Conservation (phyloP, 2,888 invertebrate species). For the Lottia gigantea region DNA sequence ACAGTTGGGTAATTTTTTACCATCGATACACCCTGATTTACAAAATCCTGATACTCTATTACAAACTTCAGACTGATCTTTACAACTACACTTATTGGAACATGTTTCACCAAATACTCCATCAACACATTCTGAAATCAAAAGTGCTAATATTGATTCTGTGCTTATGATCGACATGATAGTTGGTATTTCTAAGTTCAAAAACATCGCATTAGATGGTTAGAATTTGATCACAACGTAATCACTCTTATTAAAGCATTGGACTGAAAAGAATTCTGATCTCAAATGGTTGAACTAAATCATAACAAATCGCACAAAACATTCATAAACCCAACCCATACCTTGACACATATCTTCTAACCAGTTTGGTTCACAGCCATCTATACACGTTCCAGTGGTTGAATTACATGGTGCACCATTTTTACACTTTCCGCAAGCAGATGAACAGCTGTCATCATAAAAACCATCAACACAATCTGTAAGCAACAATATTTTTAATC, state of each 20-base stretch:
- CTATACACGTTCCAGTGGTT: slow-evolving; percentile 32
- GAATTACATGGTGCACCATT: slow-evolving; percentile 31
- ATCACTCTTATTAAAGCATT: no score
- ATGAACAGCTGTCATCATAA: slow-evolving; percentile 35
- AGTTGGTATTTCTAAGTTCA: no score
- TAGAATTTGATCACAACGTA: no score
- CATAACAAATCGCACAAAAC: no score
- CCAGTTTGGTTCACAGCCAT: slow-evolving; percentile 29
- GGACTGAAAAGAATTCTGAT: no score
- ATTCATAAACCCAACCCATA: neutral
- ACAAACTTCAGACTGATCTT: slow-evolving; percentile 35
- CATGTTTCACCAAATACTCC: slow-evolving; percentile 60
- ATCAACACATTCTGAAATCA: slow-evolving; percentile 44
- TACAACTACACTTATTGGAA: slow-evolving; percentile 45
- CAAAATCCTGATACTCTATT: slow-evolving; percentile 18
- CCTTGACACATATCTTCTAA: slow-evolving; percentile 5
- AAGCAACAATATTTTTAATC: no score
- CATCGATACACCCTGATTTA: slow-evolving; percentile 21
- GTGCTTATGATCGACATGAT: no score
- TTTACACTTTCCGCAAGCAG: slow-evolving; percentile 37
- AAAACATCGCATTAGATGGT: no score
- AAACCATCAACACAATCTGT: slow-evolving; percentile 36
- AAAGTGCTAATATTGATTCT: neutral
- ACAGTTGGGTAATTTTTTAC: slow-evolving; percentile 41
- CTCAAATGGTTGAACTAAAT: no score